phyloP scores from a whole-genome alignment of 2,888 invertebrate species.

The Nymphalis polychloros region DNA sequence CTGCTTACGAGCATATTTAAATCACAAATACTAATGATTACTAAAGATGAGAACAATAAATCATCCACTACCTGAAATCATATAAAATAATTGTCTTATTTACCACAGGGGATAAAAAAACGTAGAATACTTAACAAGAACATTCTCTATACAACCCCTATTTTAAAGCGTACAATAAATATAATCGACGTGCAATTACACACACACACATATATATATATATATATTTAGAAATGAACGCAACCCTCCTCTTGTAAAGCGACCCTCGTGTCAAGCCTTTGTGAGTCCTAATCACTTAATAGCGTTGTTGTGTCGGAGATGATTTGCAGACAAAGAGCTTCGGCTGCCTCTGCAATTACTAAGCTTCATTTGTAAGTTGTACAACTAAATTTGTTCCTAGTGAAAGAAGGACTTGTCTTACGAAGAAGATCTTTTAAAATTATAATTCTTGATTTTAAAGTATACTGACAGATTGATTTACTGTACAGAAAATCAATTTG shows the following conservation, averaged over 20 bases:
- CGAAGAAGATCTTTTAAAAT: background rate
- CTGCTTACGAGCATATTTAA: too few species aligned
- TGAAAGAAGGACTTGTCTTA: background rate
- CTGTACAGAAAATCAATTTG: too few species aligned
- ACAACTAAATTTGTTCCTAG: background rate
- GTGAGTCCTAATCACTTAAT: constrained; percentile 65
- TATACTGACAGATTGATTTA: too few species aligned
- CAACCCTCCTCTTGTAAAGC: constrained; percentile 40
- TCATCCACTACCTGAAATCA: too few species aligned
- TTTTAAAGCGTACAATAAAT: constrained; percentile 4
- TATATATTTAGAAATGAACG: constrained; percentile 50
- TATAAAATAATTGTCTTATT: too few species aligned
- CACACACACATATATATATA: constrained; percentile 44
- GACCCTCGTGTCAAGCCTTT: constrained; percentile 53
- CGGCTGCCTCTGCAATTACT: constrained; percentile 1
- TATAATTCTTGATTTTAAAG: too few species aligned
- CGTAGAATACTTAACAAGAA: background rate
- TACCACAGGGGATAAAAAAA: background rate
- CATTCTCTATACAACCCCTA: too few species aligned
- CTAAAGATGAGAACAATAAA: too few species aligned
- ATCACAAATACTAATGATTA: too few species aligned
- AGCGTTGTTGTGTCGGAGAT: constrained; percentile 58
- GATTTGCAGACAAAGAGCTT: constrained; percentile 50
- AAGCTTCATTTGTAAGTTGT: constrained; percentile 5
- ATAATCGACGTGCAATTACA: constrained; percentile 13